Base-by-base conservation (phyloP, 2,113 vertebrate species). In the Pardalotus punctatus region DNA sequence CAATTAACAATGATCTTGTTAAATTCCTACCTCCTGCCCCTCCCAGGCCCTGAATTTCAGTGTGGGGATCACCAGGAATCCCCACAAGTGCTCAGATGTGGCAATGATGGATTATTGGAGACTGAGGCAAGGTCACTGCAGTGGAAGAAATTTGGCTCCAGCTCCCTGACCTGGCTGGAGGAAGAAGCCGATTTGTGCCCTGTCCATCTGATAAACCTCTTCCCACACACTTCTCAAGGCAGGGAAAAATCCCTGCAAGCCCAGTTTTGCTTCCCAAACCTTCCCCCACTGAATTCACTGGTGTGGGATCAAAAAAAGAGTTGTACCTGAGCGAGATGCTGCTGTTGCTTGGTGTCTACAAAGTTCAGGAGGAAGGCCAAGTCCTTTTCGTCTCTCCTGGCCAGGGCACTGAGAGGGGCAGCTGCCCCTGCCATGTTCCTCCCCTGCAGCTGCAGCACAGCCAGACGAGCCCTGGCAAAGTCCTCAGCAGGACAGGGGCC, bases 371-470 rank as follows among this genome's bases (percentile, higher is more conserved):
- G 97, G 89, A 98, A 98, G 22, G 91, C 84, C 64, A 99, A 71
- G 47, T 97, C 97, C 29, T 70, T 48, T 14, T 97, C 64, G 47
- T 99, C 98, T 31, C 91, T 98, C 84, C 98, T 98, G 5, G 98
- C 97, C 61, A 99, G 97, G 82, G 67, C 57, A 92, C 98, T 98
- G 88, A 99, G 97, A 4, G 98, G 97, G 51, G 35, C 96, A 19
- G 97, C 97, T 7, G 99, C 98, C 0, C 80, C 94, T 11, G 72
- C 33, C 86, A 97, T 36, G 1, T 98, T 98, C 73, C 98, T 97
- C 56, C 91, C 97, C 98, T 98, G 99, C 93, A 99, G 97, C 81
- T 97, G 98, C 62, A 99, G 97, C 90, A 99, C 97, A 21, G 99
- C 99, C 33, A 98, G 84, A 43, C 99, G 96, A 77, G 98, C 98